phyloP scores from a whole-genome alignment of 2,113 vertebrate species.

The Thamnaconus septentrionalis region DNA sequence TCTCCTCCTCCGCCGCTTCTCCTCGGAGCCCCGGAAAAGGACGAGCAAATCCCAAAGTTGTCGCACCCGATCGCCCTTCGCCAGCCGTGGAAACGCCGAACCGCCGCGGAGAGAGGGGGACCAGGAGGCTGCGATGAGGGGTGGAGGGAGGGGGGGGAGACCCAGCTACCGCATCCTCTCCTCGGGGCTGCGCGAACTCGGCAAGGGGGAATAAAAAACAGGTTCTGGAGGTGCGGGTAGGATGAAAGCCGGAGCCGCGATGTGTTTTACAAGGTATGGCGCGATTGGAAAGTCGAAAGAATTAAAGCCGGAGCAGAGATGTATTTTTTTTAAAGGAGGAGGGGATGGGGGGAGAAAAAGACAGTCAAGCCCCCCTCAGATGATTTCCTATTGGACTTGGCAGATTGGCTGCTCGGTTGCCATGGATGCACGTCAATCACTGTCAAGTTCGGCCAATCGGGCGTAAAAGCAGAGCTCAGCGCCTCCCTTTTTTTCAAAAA shows the following conservation, averaged over 20 bases:
- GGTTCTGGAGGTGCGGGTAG: conserved; percentile 61
- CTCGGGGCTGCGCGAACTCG: conserved; percentile 57
- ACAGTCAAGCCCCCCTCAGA: conserved; percentile 75
- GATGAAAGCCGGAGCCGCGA: conserved; percentile 65
- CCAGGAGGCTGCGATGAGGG: conserved; percentile 15
- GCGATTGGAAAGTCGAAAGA: conserved; percentile 72
- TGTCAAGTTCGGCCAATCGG: conserved; percentile 90
- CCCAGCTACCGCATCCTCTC: conserved; percentile 73
- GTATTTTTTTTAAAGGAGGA: conserved; percentile 63
- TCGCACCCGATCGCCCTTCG: conserved; percentile 46
- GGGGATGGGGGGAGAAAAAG: conserved; percentile 70
- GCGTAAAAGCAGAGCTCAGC: conserved; percentile 74
- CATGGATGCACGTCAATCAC: conserved; percentile 94
- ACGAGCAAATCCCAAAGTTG: conserved; percentile 72
- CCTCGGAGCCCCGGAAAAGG: conserved; percentile 44
- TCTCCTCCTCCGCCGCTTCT: conserved; percentile 45
- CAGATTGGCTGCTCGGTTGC: conserved; percentile 87
- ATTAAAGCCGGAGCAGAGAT: conserved; percentile 75
- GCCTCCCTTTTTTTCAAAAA: conserved; percentile 75
- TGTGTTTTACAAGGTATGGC: conserved; percentile 71
- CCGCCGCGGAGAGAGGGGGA: conserved; percentile 23
- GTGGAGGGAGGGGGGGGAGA: conserved; percentile 55
- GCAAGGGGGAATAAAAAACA: conserved; percentile 34
- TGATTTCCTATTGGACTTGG: conserved; percentile 88
- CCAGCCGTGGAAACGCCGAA: conserved; percentile 38